Conservation (phyloP, 1,140 invertebrate genomes). For the Oncopodura yosiiana region DNA sequence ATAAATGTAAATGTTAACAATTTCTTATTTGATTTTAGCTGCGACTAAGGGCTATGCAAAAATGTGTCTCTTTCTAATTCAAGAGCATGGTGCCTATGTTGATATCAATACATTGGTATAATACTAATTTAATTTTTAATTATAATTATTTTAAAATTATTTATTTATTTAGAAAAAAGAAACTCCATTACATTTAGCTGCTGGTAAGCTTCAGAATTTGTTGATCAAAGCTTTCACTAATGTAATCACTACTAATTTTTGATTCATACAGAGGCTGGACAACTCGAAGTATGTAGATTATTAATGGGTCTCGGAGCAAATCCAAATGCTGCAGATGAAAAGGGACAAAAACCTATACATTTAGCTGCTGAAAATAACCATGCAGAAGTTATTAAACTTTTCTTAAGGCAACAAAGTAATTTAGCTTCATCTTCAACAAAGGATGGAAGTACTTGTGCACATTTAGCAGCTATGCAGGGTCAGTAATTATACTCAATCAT, state of each 20-base stretch:
- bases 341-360: constrained; percentile 80
- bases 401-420: constrained; percentile 89
- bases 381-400: constrained; percentile 94
- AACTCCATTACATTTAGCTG: constrained; percentile 75
- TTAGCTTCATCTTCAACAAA: constrained; percentile 88
- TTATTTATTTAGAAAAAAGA: constrained; percentile 55
- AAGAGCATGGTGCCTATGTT: constrained; percentile 86
- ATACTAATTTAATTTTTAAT: not conserved
- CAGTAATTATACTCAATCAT: no score
- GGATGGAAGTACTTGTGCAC: constrained; percentile 74
- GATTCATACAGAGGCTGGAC: constrained; percentile 85
- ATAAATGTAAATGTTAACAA: constrained; percentile 41
- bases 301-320: constrained; percentile 91
- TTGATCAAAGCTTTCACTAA: no score
- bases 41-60: constrained; percentile 90
- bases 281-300: constrained; percentile 86
- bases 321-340: constrained; percentile 90
- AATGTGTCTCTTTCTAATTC: constrained; percentile 69
- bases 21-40: no score
- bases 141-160: constrained; percentile 5
- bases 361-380: constrained; percentile 94
- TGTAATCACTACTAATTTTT: no score
- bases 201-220: no score
- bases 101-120: constrained; percentile 80
- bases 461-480: constrained; percentile 97